Percentiles rank a stretch among this genome's conserved stretches.
phyloP scores from a whole-genome alignment of 2,113 vertebrate genomes.

The Chaetorhynchus papuensis region DNA sequence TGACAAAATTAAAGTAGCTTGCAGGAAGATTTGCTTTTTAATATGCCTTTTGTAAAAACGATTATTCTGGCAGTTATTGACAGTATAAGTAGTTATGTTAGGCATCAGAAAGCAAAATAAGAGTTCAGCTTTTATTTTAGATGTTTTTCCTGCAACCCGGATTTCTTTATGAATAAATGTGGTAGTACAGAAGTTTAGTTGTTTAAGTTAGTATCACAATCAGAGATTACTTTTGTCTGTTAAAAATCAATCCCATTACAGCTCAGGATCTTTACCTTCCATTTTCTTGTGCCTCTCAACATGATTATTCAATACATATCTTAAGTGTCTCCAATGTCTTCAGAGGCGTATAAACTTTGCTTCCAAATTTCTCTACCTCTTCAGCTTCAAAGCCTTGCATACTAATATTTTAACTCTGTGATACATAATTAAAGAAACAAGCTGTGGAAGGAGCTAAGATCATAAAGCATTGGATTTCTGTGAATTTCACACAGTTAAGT shows the following conservation, averaged over 20 bases:
- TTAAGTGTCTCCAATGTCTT: neutral
- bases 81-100: neutral
- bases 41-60: neutral
- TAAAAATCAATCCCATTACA: neutral
- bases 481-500: neutral
- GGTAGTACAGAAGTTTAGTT: neutral
- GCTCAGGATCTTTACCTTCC: neutral
- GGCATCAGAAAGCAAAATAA: neutral
- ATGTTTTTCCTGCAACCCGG: neutral
- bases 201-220: neutral
- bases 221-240: neutral
- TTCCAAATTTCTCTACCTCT: neutral
- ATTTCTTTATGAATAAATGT: neutral
- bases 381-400: neutral
- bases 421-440: neutral
- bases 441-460: neutral
- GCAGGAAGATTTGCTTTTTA: neutral
- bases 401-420: neutral
- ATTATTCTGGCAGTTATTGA: neutral
- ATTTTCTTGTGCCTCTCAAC: neutral
- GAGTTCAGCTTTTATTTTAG: neutral
- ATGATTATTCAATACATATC: neutral
- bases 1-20: neutral
- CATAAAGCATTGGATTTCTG: neutral
- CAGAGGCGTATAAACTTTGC: neutral